phyloP scores from a whole-genome alignment of 2,888 invertebrate genomes.

The Netelia virgata region DNA sequence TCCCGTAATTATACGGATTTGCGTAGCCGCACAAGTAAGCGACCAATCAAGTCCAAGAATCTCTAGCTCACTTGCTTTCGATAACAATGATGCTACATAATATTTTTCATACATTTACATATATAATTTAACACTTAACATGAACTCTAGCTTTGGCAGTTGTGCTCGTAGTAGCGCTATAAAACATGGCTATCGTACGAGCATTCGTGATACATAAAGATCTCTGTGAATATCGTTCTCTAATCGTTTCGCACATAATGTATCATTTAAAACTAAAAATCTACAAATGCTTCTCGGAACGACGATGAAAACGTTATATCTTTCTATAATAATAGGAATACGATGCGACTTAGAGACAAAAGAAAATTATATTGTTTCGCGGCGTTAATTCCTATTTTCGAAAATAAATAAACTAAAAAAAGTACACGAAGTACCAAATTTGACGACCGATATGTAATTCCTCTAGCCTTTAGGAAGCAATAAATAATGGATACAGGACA shows the following conservation, averaged over 20 bases:
- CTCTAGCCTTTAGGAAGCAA: background rate
- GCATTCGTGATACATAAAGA: conserved; percentile 27
- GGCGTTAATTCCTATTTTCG: background rate
- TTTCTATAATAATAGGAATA: conserved; percentile 58
- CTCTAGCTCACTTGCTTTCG: conserved; percentile 51
- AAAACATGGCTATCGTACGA: conserved; percentile 27
- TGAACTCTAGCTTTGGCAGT: conserved; percentile 79
- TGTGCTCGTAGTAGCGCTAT: conserved; percentile 45
- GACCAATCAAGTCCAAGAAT: conserved; percentile 45
- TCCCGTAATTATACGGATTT: conserved; percentile 12
- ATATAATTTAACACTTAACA: conserved; percentile 55
- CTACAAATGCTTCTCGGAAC: conserved; percentile 10
- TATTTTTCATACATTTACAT: conserved; percentile 2
- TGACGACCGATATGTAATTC: background rate
- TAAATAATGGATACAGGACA: conserved; percentile 13
- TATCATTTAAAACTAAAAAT: background rate
- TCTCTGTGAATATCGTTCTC: conserved; percentile 9
- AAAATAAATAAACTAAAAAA: conserved; percentile 4
- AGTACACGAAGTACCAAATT: background rate
- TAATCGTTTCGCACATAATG: conserved; percentile 4
- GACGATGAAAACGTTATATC: conserved; percentile 22
- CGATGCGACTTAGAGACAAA: conserved; percentile 29
- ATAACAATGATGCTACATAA: conserved; percentile 49
- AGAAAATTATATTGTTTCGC: conserved; percentile 6
- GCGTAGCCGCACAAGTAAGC: conserved; percentile 6